Percentiles rank a stretch among this genome's conserved stretches.
Conservation (phyloP, 2,113 vertebrate species). For the Machaerirhynchus nigripectus region DNA sequence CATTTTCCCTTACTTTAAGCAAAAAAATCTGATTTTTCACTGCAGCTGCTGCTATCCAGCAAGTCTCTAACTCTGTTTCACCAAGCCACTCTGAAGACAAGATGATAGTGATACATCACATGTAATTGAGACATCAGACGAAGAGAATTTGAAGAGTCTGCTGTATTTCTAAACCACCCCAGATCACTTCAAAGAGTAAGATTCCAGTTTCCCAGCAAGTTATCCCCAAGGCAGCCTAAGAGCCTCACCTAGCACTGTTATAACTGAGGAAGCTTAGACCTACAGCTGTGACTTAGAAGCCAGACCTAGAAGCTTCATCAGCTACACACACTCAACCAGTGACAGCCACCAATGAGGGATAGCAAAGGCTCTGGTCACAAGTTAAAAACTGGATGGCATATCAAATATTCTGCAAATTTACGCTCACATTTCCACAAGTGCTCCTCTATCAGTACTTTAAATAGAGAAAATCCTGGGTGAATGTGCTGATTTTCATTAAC, state of each 20-base stretch:
- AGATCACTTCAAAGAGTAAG: neutral
- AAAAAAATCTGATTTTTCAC: neutral
- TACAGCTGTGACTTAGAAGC: neutral
- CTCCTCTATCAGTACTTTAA: neutral
- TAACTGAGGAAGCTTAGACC: neutral
- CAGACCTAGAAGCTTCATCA: neutral
- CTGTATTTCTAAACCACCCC: neutral
- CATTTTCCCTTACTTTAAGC: neutral
- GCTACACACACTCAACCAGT: neutral
- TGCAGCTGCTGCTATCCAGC: neutral
- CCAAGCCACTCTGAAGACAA: neutral
- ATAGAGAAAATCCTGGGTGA: neutral
- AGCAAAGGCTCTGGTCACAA: neutral
- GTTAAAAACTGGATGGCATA: neutral
- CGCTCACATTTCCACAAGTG: neutral
- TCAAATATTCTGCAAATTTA: neutral
- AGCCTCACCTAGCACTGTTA: neutral
- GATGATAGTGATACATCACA: neutral
- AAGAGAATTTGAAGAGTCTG: neutral
- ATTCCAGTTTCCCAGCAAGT: rapidly evolving
- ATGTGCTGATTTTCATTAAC: neutral
- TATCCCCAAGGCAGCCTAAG: neutral
- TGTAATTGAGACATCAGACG: neutral
- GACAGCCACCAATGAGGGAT: neutral
- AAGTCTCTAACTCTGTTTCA: neutral